Evolutionary conservation across 2,888 invertebrate genomes (phyloP), one percentile per base, ranked within the genome.

Genomic region (Synergus itoensis): DNA sequence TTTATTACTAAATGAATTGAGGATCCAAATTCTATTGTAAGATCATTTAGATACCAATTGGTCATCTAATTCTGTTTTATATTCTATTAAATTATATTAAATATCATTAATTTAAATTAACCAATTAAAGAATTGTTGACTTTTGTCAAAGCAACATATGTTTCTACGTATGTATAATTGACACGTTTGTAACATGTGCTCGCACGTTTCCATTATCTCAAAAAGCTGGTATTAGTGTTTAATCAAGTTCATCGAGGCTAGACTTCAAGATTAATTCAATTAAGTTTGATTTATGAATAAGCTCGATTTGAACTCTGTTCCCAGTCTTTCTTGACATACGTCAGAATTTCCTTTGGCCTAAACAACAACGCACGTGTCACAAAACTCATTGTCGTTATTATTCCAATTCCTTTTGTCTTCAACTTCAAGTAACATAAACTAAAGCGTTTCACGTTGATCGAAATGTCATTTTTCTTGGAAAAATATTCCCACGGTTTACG

Each of bases 391-490:
- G 28, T 14, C 62, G 14, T 62, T 28, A 62, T 62, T 62, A 28
- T 62, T 62, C 62, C 28, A 62, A 62, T 28, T 62, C 1, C 14
- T 62, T 21, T 62, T 62, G 62, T 62, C 62, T 62, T 62, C 12
- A 12, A 62, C 28, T 62, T 12, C 28, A 62, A 12, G 18, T 12
- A 28, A 62, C 7, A 62, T 21, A 12, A 14, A 28, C 12, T 21
- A 1, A 21, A 21, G 12, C 7, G 28, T 5, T 62, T 57, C 4
- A 62, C 7, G 62, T 60, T 12, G 12, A 60, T 12, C 18, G 5
- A 21, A 60, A 60, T 60, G 11, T 0, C 11, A 60, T 60, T 21
- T 60, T 21, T 21, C 21, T 21, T 60, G 9, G 12, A 12, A 21
- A 11, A 21, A 21, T 60, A 14, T 62, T 62, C 62, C 62, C 62